Evolutionary conservation across 2,888 invertebrate species (phyloP), one percentile per base, ranked within the genome.

Genomic region (Drosophila incognita): DNA sequence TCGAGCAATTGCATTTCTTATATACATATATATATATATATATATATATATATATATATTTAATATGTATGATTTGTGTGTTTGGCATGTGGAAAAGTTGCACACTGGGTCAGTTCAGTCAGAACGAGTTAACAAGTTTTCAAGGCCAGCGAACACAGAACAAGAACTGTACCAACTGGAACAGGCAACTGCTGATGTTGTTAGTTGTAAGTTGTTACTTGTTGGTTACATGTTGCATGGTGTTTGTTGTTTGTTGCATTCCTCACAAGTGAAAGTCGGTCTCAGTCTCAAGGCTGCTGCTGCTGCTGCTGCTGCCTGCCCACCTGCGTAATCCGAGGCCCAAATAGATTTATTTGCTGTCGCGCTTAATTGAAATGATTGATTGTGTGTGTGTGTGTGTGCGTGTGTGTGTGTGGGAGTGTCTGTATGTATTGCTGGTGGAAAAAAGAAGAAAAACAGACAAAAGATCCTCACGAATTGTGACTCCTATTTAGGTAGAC

Each of bases 251-350:
- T 53, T 15, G 56, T 33, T 46, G 74, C 81, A 83, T 83, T 83
- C 82, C 79, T 81, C 76, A 42, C 81, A 59, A 83, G 86, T 83
- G 85, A 83, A 83, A 83, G 82, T 85, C 69, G 73, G 65, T 42
- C 59, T 54, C 60, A 66, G 49, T 33, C 76, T 71, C 82, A 82
- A 82, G 82, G 83, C 85, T 78, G 49, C n/a, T 36, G 42, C 57
- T 36, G 42, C 57, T 36, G 36, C 24, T 24, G 24, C 18, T 18
- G n/a, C 8, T 33, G 48, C 53, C 18, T 48, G 31, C 42, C 57
- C 76, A 72, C 56, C 72, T 69, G 69, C 60, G 64, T 75, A 75
- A 79, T 71, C 66, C 54, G 68, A 83, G 56, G 82, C 81, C 79
- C 73, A 69, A 81, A 82, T 85, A 76, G 78, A 81, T 85, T 78